Conservation (phyloP, 2,113 vertebrate species). For the Physeter macrocephalus region DNA sequence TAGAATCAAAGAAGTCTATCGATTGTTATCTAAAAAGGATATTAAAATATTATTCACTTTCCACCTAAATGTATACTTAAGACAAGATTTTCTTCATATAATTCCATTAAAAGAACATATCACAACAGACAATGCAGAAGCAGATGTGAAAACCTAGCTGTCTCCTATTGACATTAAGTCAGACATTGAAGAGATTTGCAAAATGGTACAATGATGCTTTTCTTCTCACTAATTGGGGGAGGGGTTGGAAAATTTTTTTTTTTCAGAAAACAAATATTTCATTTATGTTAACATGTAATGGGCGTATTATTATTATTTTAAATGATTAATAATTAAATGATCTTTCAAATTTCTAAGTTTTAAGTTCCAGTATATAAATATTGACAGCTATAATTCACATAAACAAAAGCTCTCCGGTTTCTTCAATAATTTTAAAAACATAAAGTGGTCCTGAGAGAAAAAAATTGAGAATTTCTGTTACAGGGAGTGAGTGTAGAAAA, state of each 20-base stretch:
- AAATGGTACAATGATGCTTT: neutral
- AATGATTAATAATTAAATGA: neutral
- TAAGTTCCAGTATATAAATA: neutral
- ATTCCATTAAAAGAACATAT: neutral
- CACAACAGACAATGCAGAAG: neutral
- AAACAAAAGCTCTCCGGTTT: neutral
- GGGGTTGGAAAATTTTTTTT: neutral
- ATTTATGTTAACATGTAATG: neutral
- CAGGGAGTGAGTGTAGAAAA: neutral
- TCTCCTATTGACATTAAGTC: neutral
- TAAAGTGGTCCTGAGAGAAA: neutral
- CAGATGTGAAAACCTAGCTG: neutral
- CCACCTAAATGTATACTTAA: neutral
- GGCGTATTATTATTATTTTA: neutral
- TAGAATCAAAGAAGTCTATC: neutral
- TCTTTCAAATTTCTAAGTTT: neutral
- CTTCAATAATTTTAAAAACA: neutral
- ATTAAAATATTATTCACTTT: neutral
- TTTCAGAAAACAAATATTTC: neutral
- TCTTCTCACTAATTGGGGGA: neutral
- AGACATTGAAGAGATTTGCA: neutral
- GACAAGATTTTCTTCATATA: neutral
- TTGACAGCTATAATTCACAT: neutral
- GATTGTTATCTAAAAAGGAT: neutral
- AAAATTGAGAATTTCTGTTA: neutral